Percentiles rank a stretch among this genome's conserved stretches.
These are phyloP conservation scores for Bos indicus DNA, from an alignment of 2,113 vertebrate genomes.

Conservation along the genomic window DNA sequence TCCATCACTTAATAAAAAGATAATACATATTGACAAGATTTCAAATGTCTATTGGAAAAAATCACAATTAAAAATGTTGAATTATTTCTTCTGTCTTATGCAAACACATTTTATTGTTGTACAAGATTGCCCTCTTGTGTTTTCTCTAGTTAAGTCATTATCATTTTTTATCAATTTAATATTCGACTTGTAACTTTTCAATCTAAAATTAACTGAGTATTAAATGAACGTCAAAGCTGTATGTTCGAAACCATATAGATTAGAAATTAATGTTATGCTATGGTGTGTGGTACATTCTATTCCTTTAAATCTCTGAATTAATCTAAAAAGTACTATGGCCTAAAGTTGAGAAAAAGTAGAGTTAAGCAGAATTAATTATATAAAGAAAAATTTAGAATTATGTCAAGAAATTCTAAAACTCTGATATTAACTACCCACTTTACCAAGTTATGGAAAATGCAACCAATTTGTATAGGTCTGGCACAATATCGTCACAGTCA, in stretches of 20 bases:
- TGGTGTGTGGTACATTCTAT: neutral
- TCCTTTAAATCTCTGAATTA: neutral
- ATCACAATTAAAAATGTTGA: constrained; percentile 7
- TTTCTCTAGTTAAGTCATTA: constrained; percentile 67
- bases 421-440: neutral
- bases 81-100: constrained; percentile 18
- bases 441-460: neutral
- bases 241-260: constrained; percentile 7
- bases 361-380: constrained; percentile 22
- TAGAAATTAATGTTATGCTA: neutral
- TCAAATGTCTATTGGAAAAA: constrained; percentile 50
- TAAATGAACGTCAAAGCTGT: neutral
- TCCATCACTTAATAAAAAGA: constrained; percentile 33
- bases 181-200: constrained; percentile 39
- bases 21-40: constrained; percentile 15
- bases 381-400: constrained; percentile 1
- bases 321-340: neutral
- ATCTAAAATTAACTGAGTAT: constrained; percentile 30
- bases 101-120: constrained; percentile 65
- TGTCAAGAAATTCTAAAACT: constrained; percentile 16
- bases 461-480: neutral
- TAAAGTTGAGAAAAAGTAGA: neutral
- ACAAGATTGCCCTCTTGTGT: constrained; percentile 84
- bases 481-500: neutral
- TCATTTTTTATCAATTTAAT: constrained; percentile 49